A percentile compares a stretch with the other conserved stretches of the same genome.
phyloP scores from a whole-genome alignment of 1,140 invertebrate species.

The Trichogramma pretiosum region DNA sequence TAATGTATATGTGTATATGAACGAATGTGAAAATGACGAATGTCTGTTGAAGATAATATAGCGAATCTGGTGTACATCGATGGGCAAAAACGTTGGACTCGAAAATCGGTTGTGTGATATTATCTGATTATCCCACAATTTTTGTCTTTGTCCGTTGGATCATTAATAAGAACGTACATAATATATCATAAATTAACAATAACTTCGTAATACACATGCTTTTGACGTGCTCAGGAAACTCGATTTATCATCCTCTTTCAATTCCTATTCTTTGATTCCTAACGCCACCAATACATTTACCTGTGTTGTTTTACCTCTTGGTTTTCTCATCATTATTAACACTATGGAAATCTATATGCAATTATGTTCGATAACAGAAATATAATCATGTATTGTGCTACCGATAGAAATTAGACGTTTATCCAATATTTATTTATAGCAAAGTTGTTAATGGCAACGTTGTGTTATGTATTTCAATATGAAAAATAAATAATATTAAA shows the following conservation, averaged over 20 bases:
- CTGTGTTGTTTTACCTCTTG: slow-evolving; percentile 37
- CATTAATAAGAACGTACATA: too few relatives aligned
- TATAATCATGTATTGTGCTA: not conserved
- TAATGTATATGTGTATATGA: too few relatives aligned
- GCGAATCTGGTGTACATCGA: not conserved
- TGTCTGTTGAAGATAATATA: too few relatives aligned
- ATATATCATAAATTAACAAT: slow-evolving; percentile 18
- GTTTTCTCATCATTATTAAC: slow-evolving; percentile 36
- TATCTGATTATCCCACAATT: too few relatives aligned
- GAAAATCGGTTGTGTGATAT: slow-evolving; percentile 6
- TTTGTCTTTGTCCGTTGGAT: slow-evolving; percentile 10
- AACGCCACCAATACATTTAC: slow-evolving; percentile 19
- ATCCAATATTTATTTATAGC: not conserved
- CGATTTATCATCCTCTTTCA: slow-evolving; percentile 7
- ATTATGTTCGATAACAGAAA: slow-evolving; percentile 1
- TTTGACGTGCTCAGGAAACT: too few relatives aligned
- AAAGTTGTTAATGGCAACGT: too few relatives aligned
- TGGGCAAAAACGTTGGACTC: slow-evolving; percentile 10
- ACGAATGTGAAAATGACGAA: too few relatives aligned
- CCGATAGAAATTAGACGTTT: slow-evolving; percentile 6
- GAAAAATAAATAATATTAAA: too few relatives aligned
- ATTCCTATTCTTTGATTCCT: slow-evolving; percentile 11
- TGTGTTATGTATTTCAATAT: too few relatives aligned
- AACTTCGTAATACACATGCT: too few relatives aligned
- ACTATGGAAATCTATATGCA: slow-evolving; percentile 15